Conservation (phyloP, 2,797 vertebrate genomes). For the Sebastes variabilis region DNA sequence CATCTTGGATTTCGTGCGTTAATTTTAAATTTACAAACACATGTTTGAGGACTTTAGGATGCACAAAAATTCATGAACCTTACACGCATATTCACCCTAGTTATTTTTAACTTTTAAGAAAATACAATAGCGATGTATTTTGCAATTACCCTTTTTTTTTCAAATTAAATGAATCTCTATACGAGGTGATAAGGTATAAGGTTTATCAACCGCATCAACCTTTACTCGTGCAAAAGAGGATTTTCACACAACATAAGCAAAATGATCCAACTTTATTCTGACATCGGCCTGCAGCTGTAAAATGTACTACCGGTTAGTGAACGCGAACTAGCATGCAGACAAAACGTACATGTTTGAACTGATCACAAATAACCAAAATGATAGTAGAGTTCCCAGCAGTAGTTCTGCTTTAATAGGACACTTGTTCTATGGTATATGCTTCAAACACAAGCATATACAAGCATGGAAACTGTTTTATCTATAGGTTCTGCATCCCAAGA, state of each 20-base stretch:
- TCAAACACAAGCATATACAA: neutral
- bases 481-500: neutral
- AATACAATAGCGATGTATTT: too few species aligned
- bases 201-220: neutral
- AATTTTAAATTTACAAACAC: too few species aligned
- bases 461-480: neutral
- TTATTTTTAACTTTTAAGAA: too few species aligned
- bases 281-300: neutral
- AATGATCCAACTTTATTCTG: neutral
- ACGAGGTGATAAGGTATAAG: neutral
- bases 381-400: neutral
- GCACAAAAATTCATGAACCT: too few species aligned
- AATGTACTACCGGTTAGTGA: neutral
- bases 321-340: neutral
- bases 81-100: too few species aligned
- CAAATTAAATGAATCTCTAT: neutral
- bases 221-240: neutral
- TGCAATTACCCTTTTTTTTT: neutral
- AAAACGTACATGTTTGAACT: neutral
- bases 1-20: too few species aligned
- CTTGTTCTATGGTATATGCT: neutral
- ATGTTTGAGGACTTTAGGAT: too few species aligned
- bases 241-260: neutral
- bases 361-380: neutral
- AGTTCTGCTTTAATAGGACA: neutral